phyloP scores from a whole-genome alignment of 2,113 vertebrate genomes.

The Neotoma lepida region DNA sequence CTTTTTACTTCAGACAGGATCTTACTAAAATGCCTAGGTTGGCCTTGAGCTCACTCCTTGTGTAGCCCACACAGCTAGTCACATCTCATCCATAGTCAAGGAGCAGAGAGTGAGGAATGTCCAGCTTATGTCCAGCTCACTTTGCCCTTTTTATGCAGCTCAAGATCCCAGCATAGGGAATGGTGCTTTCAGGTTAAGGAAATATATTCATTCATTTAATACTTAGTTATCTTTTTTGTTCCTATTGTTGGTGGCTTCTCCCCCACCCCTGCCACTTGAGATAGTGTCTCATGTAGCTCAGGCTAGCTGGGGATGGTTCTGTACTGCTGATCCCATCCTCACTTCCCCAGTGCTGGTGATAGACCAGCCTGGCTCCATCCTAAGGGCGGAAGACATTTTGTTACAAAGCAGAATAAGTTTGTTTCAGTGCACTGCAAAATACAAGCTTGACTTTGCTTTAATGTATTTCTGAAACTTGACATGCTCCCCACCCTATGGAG shows the following conservation, averaged over 20 bases:
- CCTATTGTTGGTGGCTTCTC: background rate
- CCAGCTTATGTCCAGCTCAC: background rate
- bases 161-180: background rate
- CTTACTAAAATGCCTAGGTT: background rate
- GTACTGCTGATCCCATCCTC: too few species aligned
- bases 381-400: background rate
- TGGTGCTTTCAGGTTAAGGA: background rate
- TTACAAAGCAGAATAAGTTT: background rate
- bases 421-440: background rate
- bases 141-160: background rate
- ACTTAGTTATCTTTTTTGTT: background rate
- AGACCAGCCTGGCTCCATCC: background rate
- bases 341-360: background rate
- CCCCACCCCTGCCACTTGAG: background rate
- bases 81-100: background rate
- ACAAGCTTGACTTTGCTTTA: background rate
- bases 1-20: background rate
- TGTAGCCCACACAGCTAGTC: background rate
- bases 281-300: background rate
- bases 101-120: background rate
- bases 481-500: too few species aligned
- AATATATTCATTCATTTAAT: background rate
- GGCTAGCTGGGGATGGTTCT: background rate
- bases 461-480: background rate
- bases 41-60: background rate